Evolutionary conservation across 2,888 invertebrate species (phyloP).

Genomic region (Rhagonycha lutea): DNA sequence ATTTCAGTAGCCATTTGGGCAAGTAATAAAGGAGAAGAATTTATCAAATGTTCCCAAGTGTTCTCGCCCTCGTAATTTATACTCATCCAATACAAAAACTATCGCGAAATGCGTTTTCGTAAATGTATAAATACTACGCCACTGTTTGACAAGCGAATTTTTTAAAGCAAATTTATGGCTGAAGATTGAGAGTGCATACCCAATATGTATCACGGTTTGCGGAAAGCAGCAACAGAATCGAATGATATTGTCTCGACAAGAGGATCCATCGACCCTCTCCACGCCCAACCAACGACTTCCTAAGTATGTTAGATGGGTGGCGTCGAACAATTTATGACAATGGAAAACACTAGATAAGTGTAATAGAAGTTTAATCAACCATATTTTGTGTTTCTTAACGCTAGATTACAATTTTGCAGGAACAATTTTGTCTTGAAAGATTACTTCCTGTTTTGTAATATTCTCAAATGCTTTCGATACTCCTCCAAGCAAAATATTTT

Average conservation of each 20-base stretch:
- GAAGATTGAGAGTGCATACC: constrained; percentile 36
- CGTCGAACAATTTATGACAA: constrained; percentile 40
- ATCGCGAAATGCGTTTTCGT: not conserved
- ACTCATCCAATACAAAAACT: not conserved
- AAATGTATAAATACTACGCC: constrained; percentile 7
- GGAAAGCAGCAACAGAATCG: constrained; percentile 38
- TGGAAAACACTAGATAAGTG: constrained; percentile 38
- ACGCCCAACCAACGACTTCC: constrained; percentile 36
- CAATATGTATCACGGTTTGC: constrained; percentile 39
- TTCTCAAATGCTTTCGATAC: constrained; percentile 29
- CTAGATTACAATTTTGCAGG: constrained; percentile 30
- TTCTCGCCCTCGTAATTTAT: not conserved
- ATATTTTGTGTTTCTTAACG: constrained; percentile 36
- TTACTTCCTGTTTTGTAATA: constrained; percentile 36
- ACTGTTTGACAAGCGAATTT: constrained; percentile 24
- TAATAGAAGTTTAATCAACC: constrained; percentile 45
- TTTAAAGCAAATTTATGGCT: constrained; percentile 38
- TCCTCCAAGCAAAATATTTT: constrained; percentile 11
- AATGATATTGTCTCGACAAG: constrained; percentile 36
- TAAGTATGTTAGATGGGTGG: constrained; percentile 40
- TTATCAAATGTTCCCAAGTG: not conserved
- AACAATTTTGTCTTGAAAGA: constrained; percentile 29
- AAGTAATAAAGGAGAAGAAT: not conserved
- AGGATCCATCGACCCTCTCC: constrained; percentile 29
- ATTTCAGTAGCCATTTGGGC: not conserved